Evolutionary conservation across 2,888 invertebrate species (phyloP), one percentile per base, ranked within the genome.

Genomic region (Pycnomerus fuliginosus): DNA sequence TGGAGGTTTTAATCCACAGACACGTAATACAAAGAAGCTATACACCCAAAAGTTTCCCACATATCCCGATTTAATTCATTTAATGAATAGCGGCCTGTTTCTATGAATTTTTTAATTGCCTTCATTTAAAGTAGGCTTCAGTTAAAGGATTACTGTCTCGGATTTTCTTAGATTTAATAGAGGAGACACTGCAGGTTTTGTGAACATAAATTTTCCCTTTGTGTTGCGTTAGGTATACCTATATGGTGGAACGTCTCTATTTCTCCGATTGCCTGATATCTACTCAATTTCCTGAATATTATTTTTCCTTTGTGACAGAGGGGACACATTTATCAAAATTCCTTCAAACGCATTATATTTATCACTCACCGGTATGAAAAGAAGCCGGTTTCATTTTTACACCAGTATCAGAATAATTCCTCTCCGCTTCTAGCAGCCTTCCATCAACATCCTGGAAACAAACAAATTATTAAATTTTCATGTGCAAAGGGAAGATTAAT

Each of bases 281-380:
- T 50, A 52, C 52, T 54, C 50, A 50, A 52, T 54, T 52, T 52
- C 42, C 39, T 16, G 28, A 39, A 54, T 50, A 51, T 51, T 52
- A 54, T 54, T 52, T 52, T 52, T 54, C 50, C 36, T 48, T 50
- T 50, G 50, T 50, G 48, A 52, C 52, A 50, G n/a, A n/a, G 27
- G 29, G 41, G 46, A 49, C 45, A 45, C 48, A 54, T 50, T 50
- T 50, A 53, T 53, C 51, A 52, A 45, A 40, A 43, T 42, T 42
- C 52, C 48, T 48, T 50, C 44, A 49, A 50, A 44, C 47, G 37
- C 48, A 44, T 48, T 48, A 48, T 44, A 44, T 44, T 48, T 44
- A 48, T 48, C 40, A 50, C 50, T 50, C 38, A 50, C 50, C 50
- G 31, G 22, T 43, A 31, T 31, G 35, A 39, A 35, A 39, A 43